A percentile compares a stretch with the other conserved stretches of the same genome.
Evolutionary conservation across 2,797 vertebrate species (phyloP).

Genomic region (Betta splendens): DNA sequence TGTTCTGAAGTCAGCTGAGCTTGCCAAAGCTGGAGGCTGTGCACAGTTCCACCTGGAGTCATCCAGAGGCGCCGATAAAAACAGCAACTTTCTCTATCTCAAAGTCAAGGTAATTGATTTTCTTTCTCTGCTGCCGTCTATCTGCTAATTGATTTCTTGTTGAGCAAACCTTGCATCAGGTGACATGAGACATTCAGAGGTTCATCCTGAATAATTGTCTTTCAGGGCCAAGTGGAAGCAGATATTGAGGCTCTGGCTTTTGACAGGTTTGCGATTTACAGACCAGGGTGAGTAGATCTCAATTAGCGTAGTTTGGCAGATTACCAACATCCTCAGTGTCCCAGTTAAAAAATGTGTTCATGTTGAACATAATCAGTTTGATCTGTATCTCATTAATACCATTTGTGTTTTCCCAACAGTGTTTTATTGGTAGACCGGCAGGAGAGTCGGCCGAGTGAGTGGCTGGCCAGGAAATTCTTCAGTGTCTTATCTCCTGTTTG

Average conservation of each 20-base stretch:
- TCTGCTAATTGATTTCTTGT: background rate
- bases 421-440: conserved; percentile 81
- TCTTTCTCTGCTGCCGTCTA: background rate
- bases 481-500: conserved; percentile 61
- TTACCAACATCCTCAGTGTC: too few species aligned
- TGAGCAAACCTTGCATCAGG: background rate
- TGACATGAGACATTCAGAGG: background rate
- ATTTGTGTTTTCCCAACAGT: conserved; percentile 54
- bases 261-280: conserved; percentile 82
- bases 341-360: too few species aligned
- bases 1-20: conserved; percentile 87
- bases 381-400: background rate
- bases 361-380: background rate
- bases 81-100: conserved; percentile 81
- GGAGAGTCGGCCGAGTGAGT: conserved; percentile 81
- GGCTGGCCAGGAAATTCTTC: conserved; percentile 78
- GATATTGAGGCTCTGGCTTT: conserved; percentile 79
- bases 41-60: conserved; percentile 88
- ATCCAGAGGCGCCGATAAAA: conserved; percentile 81
- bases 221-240: conserved; percentile 84
- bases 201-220: conserved; percentile 12
- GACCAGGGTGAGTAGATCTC: conserved; percentile 81
- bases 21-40: conserved; percentile 89
- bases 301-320: background rate
- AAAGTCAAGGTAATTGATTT: conserved; percentile 78